Evolutionary conservation across 2,888 invertebrate species (phyloP).

Genomic region (Watsonalla cultraria): DNA sequence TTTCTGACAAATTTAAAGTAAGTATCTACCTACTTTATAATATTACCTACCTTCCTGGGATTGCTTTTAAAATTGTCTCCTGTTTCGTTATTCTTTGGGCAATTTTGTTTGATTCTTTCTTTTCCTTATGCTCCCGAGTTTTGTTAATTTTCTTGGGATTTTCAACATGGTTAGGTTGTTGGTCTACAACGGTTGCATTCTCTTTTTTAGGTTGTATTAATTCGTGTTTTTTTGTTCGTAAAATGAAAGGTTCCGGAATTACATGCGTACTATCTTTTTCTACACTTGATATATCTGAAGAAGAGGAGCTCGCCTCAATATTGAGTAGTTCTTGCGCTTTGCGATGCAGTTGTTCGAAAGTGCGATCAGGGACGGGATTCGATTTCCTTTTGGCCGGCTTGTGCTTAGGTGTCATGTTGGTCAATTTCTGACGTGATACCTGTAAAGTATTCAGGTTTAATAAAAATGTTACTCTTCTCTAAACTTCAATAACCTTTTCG

Average conservation of each 20-base stretch:
- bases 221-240: neutral
- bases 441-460: constrained; percentile 1
- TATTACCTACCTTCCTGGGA: constrained; percentile 26
- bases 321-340: constrained; percentile 65
- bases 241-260: constrained; percentile 8
- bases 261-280: constrained; percentile 22
- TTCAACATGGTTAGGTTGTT: constrained; percentile 6
- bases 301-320: constrained; percentile 49
- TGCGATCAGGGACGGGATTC: constrained; percentile 35
- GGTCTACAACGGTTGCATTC: constrained; percentile 1
- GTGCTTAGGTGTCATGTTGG: constrained; percentile 4
- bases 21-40: no score
- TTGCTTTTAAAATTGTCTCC: neutral
- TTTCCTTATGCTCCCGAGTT: constrained; percentile 5
- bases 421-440: constrained; percentile 2
- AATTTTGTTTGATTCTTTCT: constrained; percentile 9
- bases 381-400: constrained; percentile 19
- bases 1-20: no score
- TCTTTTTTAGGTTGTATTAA: constrained; percentile 1
- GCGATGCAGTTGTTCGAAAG: constrained; percentile 58
- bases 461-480: no score
- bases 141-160: constrained; percentile 4
- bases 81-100: neutral
- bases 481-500: no score
- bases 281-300: constrained; percentile 49